Evolutionary conservation across 2,888 invertebrate genomes (phyloP), one percentile per base, ranked within the genome.

Genomic region (Chymomyza procnemis): DNA sequence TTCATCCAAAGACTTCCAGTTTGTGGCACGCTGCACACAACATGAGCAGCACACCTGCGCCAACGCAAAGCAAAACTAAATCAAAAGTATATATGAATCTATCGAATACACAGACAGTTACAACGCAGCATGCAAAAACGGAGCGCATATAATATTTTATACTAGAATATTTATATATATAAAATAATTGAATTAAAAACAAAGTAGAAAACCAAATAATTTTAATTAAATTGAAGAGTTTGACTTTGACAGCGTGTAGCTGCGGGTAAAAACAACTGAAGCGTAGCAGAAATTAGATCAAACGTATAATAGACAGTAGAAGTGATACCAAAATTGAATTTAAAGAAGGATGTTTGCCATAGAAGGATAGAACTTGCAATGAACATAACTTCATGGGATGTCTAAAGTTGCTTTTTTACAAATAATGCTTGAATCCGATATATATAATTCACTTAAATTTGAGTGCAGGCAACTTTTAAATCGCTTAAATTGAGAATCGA

Each of bases 41-140:
- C 34, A 41, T 41, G 34, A 41, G 34, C 34, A 41, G 34, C 34
- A 41, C 41, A 48, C 65, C 69, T 65, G 71, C 41, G 48, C 65
- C 69, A 70, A 69, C 59, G 70, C 56, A 50, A 50, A 50, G 50
- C 55, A 47, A 69, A 69, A 69, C 64, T 64, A 70, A 64, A 71
- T 50, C 50, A 69, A 47, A 48, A 63, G 21, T 54, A 22, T 21
- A 14, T 41, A 41, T 41, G 34, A 41, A 21, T 54, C 18, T 21
- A 21, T 54, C 19, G 78, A 82, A 61, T 80, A 80, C 70, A 84
- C 71, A 84, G 70, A 84, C 78, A 77, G 67, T 71, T 70, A 83
- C 84, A 81, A 76, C 81, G 86, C 79, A 84, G 83, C 80, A 80
- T 80, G 80, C 80, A 80, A 22, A 75, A 82, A 80, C 85, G 75